phyloP scores from a whole-genome alignment of 2,797 vertebrate genomes.

The Spheniscus humboldti region DNA sequence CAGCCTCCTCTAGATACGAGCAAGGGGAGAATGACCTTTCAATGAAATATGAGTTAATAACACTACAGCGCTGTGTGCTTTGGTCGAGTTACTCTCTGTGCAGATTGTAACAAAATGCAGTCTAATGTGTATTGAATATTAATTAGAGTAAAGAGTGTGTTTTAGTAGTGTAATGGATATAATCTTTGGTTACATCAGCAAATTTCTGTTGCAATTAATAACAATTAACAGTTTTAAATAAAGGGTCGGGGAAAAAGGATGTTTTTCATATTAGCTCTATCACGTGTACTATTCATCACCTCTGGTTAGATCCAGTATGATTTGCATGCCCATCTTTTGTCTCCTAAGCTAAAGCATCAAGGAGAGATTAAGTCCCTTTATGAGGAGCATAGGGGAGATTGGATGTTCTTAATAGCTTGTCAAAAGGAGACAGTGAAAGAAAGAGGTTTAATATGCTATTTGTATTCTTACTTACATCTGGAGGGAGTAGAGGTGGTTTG shows the following conservation, averaged over 20 bases:
- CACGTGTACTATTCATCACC: not conserved
- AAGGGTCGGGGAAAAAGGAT: not conserved
- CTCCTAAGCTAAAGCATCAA: constrained; percentile 43
- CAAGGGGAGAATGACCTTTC: constrained; percentile 58
- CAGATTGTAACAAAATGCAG: constrained; percentile 42
- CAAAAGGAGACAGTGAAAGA: constrained; percentile 34
- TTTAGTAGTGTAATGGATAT: constrained; percentile 34
- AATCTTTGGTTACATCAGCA: constrained; percentile 42
- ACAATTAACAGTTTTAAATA: constrained; percentile 43
- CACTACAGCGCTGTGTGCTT: constrained; percentile 10
- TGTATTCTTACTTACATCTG: constrained; percentile 41
- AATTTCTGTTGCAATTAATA: constrained; percentile 62
- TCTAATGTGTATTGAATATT: constrained; percentile 66
- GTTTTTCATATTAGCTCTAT: constrained; percentile 12
- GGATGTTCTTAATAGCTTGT: constrained; percentile 54
- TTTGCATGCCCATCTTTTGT: constrained; percentile 42
- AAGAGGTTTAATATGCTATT: constrained; percentile 41
- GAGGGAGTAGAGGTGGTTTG: constrained; percentile 8
- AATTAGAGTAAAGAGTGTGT: constrained; percentile 49
- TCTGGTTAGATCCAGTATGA: constrained; percentile 20
- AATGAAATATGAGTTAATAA: constrained; percentile 67
- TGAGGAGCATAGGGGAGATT: constrained; percentile 13
- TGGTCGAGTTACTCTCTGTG: constrained; percentile 25
- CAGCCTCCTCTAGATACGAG: constrained; percentile 9
- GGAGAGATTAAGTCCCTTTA: constrained; percentile 45